Conservation (phyloP, 2,797 vertebrate genomes). For the Bucorvus abyssinicus region DNA sequence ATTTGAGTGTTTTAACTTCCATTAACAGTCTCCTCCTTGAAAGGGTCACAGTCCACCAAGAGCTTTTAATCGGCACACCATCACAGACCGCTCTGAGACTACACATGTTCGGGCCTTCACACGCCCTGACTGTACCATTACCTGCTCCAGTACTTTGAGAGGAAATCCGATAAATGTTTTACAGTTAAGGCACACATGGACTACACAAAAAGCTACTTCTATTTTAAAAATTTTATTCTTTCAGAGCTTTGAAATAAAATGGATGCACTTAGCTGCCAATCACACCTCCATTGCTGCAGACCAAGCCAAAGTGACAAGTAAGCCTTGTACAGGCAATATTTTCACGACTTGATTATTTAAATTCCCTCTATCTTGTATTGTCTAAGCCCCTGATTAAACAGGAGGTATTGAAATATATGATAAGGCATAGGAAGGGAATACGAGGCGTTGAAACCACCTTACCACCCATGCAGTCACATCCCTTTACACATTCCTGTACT, state of each 20-base stretch:
- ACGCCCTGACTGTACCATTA: background rate
- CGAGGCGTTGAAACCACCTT: background rate
- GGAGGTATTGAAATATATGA: background rate
- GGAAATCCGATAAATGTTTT: accelerated
- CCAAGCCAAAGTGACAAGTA: background rate
- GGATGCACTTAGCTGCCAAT: background rate
- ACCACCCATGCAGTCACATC: background rate
- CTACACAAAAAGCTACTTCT: background rate
- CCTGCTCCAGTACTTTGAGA: background rate
- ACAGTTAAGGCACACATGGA: background rate
- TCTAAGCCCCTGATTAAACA: background rate
- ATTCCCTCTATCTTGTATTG: background rate
- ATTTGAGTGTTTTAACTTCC: background rate
- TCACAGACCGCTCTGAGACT: background rate
- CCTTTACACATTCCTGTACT: background rate
- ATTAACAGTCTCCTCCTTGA: background rate
- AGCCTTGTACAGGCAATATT: background rate
- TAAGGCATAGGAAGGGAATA: background rate
- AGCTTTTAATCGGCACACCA: background rate
- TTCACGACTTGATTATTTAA: background rate
- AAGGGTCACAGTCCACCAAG: accelerated
- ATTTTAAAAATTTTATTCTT: background rate
- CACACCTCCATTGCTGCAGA: background rate
- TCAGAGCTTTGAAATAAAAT: background rate
- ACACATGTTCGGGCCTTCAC: too few species aligned